A percentile compares a stretch with the other conserved stretches of the same genome.
Evolutionary conservation across 1,140 invertebrate genomes (phyloP).

Genomic region (Sarcophaga peregrina): DNA sequence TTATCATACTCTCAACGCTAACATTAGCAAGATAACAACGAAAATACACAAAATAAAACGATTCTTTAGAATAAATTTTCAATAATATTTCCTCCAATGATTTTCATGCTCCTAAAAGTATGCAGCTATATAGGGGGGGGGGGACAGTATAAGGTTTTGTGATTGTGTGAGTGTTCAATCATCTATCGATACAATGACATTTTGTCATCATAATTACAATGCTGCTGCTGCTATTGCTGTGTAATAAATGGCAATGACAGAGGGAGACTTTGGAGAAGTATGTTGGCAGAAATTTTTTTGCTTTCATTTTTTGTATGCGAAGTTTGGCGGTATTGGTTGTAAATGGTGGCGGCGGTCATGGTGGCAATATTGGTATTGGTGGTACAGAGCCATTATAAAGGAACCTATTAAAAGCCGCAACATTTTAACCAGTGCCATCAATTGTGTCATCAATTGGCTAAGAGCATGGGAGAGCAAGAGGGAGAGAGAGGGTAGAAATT

Average conservation of each 20-base stretch:
- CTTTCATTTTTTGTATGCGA: no score
- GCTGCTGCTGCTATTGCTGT: background rate
- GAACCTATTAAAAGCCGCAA: background rate
- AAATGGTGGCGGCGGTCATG: background rate
- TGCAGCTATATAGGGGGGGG: background rate
- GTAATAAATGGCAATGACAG: background rate
- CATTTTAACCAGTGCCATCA: conserved; percentile 20
- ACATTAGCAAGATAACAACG: background rate
- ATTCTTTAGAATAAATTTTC: conserved; percentile 15
- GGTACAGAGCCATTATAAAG: background rate
- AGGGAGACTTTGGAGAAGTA: no score
- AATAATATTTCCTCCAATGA: background rate
- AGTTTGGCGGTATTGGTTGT: background rate
- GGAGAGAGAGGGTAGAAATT: background rate
- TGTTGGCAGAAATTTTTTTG: background rate
- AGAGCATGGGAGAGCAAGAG: background rate
- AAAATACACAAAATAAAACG: conserved; percentile 11
- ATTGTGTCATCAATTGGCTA: conserved; percentile 39
- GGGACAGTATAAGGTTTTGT: background rate
- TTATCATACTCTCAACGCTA: background rate
- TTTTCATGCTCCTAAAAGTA: background rate
- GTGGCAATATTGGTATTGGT: background rate
- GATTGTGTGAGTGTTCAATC: background rate
- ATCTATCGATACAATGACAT: conserved; percentile 22
- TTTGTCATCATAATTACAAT: conserved; percentile 39